Base-by-base conservation (phyloP, 2,888 invertebrate species). In the Epistrophella euchroma region DNA sequence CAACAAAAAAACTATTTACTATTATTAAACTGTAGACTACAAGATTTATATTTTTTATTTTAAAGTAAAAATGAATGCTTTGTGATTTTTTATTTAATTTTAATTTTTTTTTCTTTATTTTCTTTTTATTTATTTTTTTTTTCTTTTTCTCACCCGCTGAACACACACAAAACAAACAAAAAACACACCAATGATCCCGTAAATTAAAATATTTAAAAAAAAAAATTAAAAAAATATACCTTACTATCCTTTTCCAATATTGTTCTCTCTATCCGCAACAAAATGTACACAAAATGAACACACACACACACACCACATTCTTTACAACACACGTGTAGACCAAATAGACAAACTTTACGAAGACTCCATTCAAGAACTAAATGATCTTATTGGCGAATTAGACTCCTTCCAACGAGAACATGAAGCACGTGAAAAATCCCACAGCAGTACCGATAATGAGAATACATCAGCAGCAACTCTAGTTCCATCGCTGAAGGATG, bases 311-410 rank as follows among this genome's bases (percentile, higher is more conserved):
- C 70, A 56, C 19, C 35, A 58, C 58, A 60, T 22, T 60, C 40
- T 60, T 60, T 55, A 58, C 40, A 75, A 72, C 85, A 81, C 81
- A 81, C 73, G 76, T 86, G 74, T 86, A 86, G 86, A 86, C 86
- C 83, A 89, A 89, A 71, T 90, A 92, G 92, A 92, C 90, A 91
- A 92, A 91, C 91, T 92, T 90, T 92, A 92, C 90, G 92, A 92
- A 91, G 92, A 92, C 89, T 92, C 92, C 88, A 92, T 93, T 89
- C 91, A 92, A 91, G 93, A 92, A 90, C 88, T 93, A 89, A 92
- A 93, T 90, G 92, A 92, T 92, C 91, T 93, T 90, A 92, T 93
- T 91, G 93, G 93, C 91, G 93, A 93, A 92, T 89, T 93, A 90
- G 93, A 93, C 91, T 91, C 92, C 84, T 93, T 93, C 88, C 93